A percentile compares a stretch with the other conserved stretches of the same genome.
These are phyloP conservation scores for Metaphire vulgaris DNA, from an alignment of 1,140 invertebrate genomes.

Conservation along the genomic window DNA sequence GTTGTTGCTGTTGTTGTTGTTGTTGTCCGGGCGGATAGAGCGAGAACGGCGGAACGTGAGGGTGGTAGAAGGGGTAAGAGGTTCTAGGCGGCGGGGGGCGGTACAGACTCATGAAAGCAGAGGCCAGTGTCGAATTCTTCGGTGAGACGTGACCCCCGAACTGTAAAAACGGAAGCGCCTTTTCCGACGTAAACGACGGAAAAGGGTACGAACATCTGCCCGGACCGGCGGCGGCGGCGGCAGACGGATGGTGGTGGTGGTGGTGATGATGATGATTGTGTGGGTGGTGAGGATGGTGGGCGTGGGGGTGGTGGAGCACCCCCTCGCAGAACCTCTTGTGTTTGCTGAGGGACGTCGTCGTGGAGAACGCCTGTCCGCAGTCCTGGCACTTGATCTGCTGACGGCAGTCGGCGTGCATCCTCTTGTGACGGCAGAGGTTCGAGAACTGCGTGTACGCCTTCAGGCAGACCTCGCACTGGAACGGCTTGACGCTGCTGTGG, in stretches of 20 bases:
- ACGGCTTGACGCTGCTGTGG: constrained; percentile 96
- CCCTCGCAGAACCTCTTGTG: constrained; percentile 60
- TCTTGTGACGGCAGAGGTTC: constrained; percentile 96
- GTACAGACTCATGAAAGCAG: background rate
- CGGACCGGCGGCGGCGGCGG: no score
- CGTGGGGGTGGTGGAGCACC: constrained; percentile 24
- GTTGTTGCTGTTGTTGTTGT: constrained; percentile 21
- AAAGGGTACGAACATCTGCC: background rate
- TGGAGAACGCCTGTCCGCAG: constrained; percentile 83
- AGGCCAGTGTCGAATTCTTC: background rate
- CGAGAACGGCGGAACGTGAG: background rate
- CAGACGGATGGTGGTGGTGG: background rate
- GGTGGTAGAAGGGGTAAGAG: background rate
- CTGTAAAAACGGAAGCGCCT: background rate
- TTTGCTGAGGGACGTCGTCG: constrained; percentile 66
- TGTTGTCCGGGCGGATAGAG: background rate
- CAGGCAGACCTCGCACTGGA: constrained; percentile 65
- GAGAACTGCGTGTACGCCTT: constrained; percentile 99
- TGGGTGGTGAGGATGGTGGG: background rate
- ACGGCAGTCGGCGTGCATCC: constrained; percentile 81
- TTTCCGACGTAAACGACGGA: background rate
- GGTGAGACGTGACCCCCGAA: background rate
- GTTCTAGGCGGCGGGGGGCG: background rate
- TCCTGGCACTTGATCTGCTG: constrained; percentile 68
- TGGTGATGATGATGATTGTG: constrained; percentile 3